Evolutionary conservation across 2,797 vertebrate species (phyloP).

Genomic region (Megalops cyprinoides): DNA sequence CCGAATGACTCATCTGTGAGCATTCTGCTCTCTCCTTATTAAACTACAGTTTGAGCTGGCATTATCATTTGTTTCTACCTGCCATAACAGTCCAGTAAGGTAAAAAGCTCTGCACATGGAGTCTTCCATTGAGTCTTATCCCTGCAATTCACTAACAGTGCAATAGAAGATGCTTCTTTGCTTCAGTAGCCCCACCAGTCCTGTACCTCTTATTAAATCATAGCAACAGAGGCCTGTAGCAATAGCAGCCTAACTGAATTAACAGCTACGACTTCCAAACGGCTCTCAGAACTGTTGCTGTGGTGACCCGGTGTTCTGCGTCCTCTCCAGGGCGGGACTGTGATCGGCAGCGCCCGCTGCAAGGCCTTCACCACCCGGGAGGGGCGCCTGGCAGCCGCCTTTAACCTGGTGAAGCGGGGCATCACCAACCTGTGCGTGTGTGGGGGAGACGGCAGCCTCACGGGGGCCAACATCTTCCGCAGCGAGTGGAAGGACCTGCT

Average conservation of each 20-base stretch:
- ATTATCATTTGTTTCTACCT: background rate
- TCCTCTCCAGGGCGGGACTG: slow-evolving; percentile 82
- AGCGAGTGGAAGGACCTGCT: slow-evolving; percentile 88
- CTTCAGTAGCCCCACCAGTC: too few species aligned
- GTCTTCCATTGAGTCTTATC: too few species aligned
- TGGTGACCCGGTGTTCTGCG: background rate
- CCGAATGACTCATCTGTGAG: background rate
- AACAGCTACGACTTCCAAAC: too few species aligned
- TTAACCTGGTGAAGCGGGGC: slow-evolving; percentile 87
- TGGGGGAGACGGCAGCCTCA: slow-evolving; percentile 93
- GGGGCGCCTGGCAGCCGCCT: slow-evolving; percentile 82
- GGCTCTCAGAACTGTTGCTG: background rate
- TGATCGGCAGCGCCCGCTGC: slow-evolving; percentile 93
- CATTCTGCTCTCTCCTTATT: background rate
- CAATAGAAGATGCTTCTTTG: too few species aligned
- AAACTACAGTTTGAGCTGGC: background rate
- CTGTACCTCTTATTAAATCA: background rate
- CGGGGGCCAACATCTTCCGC: slow-evolving; percentile 90
- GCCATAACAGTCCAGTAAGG: background rate
- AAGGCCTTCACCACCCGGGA: slow-evolving; percentile 85
- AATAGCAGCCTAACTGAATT: too few species aligned
- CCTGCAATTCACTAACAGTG: too few species aligned
- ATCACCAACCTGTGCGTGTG: slow-evolving; percentile 97
- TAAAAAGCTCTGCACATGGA: background rate
- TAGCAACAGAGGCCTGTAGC: too few species aligned